Evolutionary conservation across 2,888 invertebrate genomes (phyloP), one percentile per base, ranked within the genome.

Genomic region (Agelastica alni): DNA sequence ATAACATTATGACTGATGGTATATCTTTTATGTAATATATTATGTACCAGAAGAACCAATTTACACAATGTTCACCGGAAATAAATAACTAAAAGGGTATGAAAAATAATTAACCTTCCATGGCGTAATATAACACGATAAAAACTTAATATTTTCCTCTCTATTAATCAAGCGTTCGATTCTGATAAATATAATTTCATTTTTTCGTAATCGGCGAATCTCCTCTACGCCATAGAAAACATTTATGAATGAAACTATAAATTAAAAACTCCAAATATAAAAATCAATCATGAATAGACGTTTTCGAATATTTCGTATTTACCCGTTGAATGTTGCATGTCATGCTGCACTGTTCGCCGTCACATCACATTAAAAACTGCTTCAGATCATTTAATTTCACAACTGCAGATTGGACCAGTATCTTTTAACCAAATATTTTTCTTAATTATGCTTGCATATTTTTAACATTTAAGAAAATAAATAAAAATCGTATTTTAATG

Each of bases 101-200:
- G n/a, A n/a, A n/a, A n/a, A n/a, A n/a, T n/a, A n/a, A n/a, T n/a
- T n/a, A n/a, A n/a, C n/a, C n/a, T n/a, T n/a, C n/a, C n/a, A n/a
- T n/a, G n/a, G n/a, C n/a, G n/a, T 26, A 3, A 26, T 9, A 26
- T 9, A 6, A 26, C 26, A 26, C 7, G 26, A 26, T 26, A 9
- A 66, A 68, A 70, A 68, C 68, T 70, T 67, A 68, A 58, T 45
- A 17, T 61, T 39, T 39, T 20, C 36, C 3, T 6, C 10, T 39
- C 10, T 20, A 20, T 20, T 18, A 20, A 39, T 10, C 37, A 39
- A 20, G 37, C 18, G 37, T 39, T 16, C 18, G 12, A 20, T 39
- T 20, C 18, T 12, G 6, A 39, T 12, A 39, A 20, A 20, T 12
- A 39, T 17, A n/a, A 37, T 39, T 18, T 36, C 5, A 5, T 20